These are phyloP conservation scores for Drosophila colorata DNA, from an alignment of 2,888 invertebrate species.

Conservation along the genomic window DNA sequence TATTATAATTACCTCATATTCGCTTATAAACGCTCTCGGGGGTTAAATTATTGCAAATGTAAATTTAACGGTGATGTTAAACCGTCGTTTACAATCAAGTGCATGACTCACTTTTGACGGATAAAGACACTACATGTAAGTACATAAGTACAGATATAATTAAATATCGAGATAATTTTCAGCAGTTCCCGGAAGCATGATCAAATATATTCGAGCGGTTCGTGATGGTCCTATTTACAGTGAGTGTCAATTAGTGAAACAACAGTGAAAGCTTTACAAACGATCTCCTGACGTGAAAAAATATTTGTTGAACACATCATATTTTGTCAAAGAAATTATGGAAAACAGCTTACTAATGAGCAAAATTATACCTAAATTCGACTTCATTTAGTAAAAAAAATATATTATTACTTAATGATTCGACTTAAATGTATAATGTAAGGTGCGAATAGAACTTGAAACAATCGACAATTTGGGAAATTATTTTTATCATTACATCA, in stretches of 20 bases:
- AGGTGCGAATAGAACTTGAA: too few species aligned
- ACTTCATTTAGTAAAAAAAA: too few species aligned
- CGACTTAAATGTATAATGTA: too few species aligned
- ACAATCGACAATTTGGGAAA: too few species aligned
- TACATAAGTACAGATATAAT: constrained; percentile 2
- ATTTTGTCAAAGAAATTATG: too few species aligned
- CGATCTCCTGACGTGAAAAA: too few species aligned
- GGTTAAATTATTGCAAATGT: constrained; percentile 8
- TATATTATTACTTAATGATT: too few species aligned
- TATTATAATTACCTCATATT: background rate
- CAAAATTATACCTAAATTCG: too few species aligned
- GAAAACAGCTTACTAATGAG: too few species aligned
- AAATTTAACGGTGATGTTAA: background rate
- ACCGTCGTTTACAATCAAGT: background rate
- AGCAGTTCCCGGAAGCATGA: constrained; percentile 25
- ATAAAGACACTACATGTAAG: background rate
- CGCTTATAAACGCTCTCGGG: background rate
- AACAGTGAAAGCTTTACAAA: too few species aligned
- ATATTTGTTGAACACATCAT: too few species aligned
- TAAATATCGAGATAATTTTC: background rate
- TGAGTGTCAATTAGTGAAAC: background rate
- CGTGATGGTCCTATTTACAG: background rate
- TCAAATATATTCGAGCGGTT: background rate
- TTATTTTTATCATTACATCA: too few species aligned
- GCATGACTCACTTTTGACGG: background rate